A percentile compares a stretch with the other conserved stretches of the same genome.
Evolutionary conservation across 2,888 invertebrate species (phyloP).

Genomic region (Andrena dorsata): DNA sequence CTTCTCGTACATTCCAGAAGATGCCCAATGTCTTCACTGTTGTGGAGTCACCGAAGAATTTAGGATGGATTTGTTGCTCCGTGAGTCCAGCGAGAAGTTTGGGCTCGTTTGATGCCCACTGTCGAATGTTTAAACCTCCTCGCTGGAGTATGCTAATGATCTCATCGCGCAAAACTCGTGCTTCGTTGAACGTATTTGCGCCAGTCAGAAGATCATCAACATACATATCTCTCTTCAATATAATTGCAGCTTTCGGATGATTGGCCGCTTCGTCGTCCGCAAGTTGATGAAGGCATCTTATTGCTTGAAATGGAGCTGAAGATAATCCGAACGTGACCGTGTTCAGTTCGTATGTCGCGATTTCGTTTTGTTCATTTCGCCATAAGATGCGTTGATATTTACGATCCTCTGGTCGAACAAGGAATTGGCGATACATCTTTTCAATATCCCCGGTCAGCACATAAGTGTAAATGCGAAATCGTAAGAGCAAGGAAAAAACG

Average conservation of each 20-base stretch:
- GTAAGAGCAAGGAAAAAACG: neutral
- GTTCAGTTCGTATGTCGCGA: neutral
- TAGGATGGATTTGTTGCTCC: neutral
- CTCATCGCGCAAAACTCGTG: neutral
- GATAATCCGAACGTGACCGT: constrained; percentile 22
- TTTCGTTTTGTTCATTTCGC: neutral
- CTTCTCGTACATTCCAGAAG: constrained; percentile 4
- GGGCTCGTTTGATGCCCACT: constrained; percentile 5
- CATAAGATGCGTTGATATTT: neutral
- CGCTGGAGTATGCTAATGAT: neutral
- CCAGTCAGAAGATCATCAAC: constrained; percentile 53
- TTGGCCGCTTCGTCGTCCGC: neutral
- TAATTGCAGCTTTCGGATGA: neutral
- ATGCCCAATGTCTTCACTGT: constrained; percentile 27
- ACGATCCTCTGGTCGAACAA: neutral
- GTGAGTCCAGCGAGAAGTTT: neutral
- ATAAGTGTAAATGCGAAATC: constrained; percentile 16
- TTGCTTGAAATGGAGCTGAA: constrained; percentile 26
- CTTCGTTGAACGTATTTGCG: constrained; percentile 9
- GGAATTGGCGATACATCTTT: constrained; percentile 33
- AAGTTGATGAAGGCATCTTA: constrained; percentile 2
- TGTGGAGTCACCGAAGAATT: neutral
- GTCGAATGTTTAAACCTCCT: constrained; percentile 7
- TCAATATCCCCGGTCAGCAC: constrained; percentile 21
- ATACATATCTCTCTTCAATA: constrained; percentile 35